These are phyloP conservation scores for Pseudopipra pipra DNA, from an alignment of 2,113 vertebrate genomes.

Conservation along the genomic window DNA sequence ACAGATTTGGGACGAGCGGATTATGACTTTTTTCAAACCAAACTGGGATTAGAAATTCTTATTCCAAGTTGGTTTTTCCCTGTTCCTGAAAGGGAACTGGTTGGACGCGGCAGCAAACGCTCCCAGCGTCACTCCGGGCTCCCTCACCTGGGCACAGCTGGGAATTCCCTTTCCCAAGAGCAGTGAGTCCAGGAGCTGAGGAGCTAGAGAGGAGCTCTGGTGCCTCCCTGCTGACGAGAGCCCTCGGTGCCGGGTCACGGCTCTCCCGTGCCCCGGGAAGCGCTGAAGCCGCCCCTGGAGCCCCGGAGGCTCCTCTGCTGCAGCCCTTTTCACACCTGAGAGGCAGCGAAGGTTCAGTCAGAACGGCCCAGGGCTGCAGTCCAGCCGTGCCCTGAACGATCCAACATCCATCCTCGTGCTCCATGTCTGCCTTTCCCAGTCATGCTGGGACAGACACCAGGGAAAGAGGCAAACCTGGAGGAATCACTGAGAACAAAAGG, in stretches of 20 bases:
- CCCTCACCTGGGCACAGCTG: rapidly evolving
- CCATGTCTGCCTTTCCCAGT: not conserved
- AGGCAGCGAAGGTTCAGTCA: too few species aligned
- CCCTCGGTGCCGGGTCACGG: rapidly evolving
- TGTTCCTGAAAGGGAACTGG: not conserved
- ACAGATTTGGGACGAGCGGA: too few species aligned
- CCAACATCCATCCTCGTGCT: rapidly evolving
- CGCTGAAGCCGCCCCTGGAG: not conserved
- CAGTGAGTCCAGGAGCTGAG: not conserved
- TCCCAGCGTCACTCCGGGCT: rapidly evolving
- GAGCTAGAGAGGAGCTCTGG: rapidly evolving
- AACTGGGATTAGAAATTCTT: not conserved
- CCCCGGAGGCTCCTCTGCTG: not conserved
- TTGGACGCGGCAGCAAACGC: not conserved
- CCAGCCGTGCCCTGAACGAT: not conserved
- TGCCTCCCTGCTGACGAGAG: not conserved
- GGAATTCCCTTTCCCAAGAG: not conserved
- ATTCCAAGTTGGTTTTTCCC: not conserved
- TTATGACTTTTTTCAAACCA: not conserved
- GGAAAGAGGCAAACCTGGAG: not conserved
- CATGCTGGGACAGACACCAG: not conserved
- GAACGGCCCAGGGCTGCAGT: rapidly evolving
- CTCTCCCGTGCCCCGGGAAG: rapidly evolving
- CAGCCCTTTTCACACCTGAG: not conserved
- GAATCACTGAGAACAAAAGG: rapidly evolving